Base-by-base conservation (phyloP, 2,888 invertebrate species). In the Allacma fusca region DNA sequence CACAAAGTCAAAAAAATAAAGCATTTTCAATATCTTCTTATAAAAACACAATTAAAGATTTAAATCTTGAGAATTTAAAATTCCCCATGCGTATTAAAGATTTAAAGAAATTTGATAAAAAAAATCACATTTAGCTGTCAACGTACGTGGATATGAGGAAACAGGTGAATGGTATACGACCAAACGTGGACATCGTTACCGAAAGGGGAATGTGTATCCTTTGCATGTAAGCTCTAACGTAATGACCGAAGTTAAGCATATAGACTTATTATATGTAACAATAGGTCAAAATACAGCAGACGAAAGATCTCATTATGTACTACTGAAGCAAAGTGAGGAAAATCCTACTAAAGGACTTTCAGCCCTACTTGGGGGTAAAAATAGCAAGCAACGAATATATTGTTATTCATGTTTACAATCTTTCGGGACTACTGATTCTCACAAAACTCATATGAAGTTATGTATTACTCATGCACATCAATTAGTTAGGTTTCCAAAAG, bases 91-190 rank as follows among this genome's bases (percentile, higher is more conserved):
- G 28, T 7, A 68, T 68, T 16, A 29, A 68, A 5, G 16, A 68
- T 16, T 4, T 70, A n/a, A 23, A 19, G n/a, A 40, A 70, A 16
- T 70, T 70, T 70, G 29, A 40, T n/a, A 1, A 21, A 13, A 12
- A n/a, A 23, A 70, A 70, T 40, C 40, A 2, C 1, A 70, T 2
- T 13, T 70, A 2, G 12, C 44, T 4, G 12, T 44, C 4, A 70
- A 70, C 40, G 43, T 70, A 4, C 1, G 40, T 70, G 43, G 29
- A 19, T 70, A 70, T 44, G 50, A 70, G 7, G 62, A 24, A 26
- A 26, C 21, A 23, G 23, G 62, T 5, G 40, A 5, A 40, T 9
- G 7, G 13, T 40, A 40, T 40, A 40, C 5, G 13, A 40, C 40
- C 5, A 40, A 40, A 40, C 7, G 40, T 9, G 62, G 23, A 1